These are phyloP conservation scores for Ailurus styani DNA, from an alignment of 2,113 vertebrate species.

Conservation along the genomic window DNA sequence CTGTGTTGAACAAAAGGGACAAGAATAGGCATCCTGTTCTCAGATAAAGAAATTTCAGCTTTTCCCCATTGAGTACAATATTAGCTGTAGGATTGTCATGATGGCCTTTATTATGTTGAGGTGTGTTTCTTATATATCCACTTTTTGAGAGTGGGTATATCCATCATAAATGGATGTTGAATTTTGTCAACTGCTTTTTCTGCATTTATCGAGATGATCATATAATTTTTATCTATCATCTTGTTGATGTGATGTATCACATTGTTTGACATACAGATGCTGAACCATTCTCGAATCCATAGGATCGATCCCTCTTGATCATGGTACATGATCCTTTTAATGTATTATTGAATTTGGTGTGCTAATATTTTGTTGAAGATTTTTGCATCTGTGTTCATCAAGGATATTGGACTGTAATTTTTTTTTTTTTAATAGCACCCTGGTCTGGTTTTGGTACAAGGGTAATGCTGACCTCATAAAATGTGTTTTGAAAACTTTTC, in stretches of 20 bases:
- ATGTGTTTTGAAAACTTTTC: background rate
- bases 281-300: background rate
- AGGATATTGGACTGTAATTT: background rate
- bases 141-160: background rate
- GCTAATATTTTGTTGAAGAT: background rate
- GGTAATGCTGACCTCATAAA: background rate
- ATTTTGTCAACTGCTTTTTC: background rate
- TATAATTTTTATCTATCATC: background rate
- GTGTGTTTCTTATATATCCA: background rate
- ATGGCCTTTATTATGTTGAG: background rate
- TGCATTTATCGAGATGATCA: background rate
- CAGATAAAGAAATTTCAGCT: background rate
- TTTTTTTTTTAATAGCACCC: background rate
- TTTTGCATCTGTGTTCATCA: background rate
- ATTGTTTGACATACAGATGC: background rate
- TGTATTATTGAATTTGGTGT: background rate
- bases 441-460: background rate
- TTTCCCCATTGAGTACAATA: background rate
- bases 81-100: background rate
- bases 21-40: background rate
- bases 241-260: background rate
- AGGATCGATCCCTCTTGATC: background rate
- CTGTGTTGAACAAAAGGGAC: background rate
- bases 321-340: background rate
- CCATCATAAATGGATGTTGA: background rate